A percentile compares a stretch with the other conserved stretches of the same genome.
These are phyloP conservation scores for Trisateles emortualis DNA, from an alignment of 2,888 invertebrate species.

Conservation along the genomic window DNA sequence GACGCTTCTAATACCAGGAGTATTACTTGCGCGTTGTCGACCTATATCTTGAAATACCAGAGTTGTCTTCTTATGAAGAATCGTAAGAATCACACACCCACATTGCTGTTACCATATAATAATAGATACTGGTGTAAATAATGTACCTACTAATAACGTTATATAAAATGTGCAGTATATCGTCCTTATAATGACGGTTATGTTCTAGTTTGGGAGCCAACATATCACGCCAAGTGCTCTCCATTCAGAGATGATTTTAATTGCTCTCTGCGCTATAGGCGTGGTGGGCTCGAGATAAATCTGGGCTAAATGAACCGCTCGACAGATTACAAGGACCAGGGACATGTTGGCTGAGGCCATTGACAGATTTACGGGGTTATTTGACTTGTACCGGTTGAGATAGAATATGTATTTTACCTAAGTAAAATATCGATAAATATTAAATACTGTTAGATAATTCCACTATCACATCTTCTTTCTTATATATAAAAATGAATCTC, in stretches of 20 bases:
- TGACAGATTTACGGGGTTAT: conserved; percentile 11
- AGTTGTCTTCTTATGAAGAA: no score
- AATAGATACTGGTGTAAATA: neutral
- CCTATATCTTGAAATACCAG: no score
- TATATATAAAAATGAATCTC: no score
- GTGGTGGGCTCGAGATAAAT: conserved; percentile 34
- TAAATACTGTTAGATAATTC: no score
- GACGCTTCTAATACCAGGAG: no score
- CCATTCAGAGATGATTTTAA: conserved; percentile 28
- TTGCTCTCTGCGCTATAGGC: conserved; percentile 20
- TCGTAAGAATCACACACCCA: no score
- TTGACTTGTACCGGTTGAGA: neutral
- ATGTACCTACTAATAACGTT: neutral
- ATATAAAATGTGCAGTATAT: neutral
- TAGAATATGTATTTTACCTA: neutral
- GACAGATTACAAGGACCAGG: conserved; percentile 11
- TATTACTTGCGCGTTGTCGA: no score
- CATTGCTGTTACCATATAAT: no score
- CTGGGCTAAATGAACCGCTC: conserved; percentile 30
- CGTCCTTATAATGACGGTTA: neutral
- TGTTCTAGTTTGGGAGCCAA: neutral
- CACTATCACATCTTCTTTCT: no score
- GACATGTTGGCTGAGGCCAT: conserved; percentile 11
- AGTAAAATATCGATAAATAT: no score
- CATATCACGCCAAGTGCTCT: conserved; percentile 10